Percentiles rank a stretch among this genome's conserved stretches.
These are phyloP conservation scores for Plagiodera versicolora DNA, from an alignment of 2,888 invertebrate species.

Conservation along the genomic window DNA sequence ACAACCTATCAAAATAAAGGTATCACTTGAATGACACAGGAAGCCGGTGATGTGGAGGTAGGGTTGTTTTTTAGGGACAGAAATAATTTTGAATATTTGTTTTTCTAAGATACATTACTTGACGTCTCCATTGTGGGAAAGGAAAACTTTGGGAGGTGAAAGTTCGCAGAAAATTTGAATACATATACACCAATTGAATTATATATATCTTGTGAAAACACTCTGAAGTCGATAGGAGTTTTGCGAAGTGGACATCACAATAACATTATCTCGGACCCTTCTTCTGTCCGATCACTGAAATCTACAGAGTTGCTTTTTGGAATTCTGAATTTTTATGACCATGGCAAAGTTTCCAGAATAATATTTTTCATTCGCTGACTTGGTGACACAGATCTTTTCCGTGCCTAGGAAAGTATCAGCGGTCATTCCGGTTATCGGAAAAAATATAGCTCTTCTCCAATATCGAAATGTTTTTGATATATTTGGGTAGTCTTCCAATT, in stretches of 20 bases:
- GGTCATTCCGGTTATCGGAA: background rate
- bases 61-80: background rate
- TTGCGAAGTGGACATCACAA: constrained; percentile 45
- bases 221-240: constrained; percentile 33
- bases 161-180: constrained; percentile 14
- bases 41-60: background rate
- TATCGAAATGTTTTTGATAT: background rate
- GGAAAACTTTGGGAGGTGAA: constrained; percentile 9
- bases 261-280: constrained; percentile 44
- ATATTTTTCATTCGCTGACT: constrained; percentile 47
- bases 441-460: background rate
- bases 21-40: background rate
- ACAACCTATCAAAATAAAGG: background rate
- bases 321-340: constrained; percentile 51
- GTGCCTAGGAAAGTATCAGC: background rate
- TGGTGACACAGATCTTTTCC: constrained; percentile 18
- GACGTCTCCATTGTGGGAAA: background rate
- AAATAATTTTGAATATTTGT: background rate
- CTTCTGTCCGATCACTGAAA: constrained; percentile 23
- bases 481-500: too few relatives aligned
- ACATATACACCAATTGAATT: constrained; percentile 20
- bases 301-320: constrained; percentile 46
- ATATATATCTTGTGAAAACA: constrained; percentile 23
- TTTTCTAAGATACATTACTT: background rate
- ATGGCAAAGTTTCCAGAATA: constrained; percentile 49